Conservation (phyloP, 2,113 vertebrate genomes). For the Ammodytes marinus region DNA sequence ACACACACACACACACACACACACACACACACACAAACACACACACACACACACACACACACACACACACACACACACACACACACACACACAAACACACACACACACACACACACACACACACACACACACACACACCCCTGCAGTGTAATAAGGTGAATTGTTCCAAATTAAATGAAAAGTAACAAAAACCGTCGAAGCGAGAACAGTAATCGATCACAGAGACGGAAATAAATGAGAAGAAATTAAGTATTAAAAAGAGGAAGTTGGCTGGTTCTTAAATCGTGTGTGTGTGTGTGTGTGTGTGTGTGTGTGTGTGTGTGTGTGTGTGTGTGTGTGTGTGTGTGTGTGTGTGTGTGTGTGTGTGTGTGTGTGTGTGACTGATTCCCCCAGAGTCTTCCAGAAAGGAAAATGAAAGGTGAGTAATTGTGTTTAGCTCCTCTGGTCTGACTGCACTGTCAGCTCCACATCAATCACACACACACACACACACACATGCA, state of each 20-base stretch:
- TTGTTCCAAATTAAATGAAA: constrained; percentile 17
- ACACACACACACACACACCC: not conserved
- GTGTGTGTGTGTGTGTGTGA: constrained; percentile 21
- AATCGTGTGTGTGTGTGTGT: constrained; percentile 13
- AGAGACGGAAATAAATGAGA: constrained; percentile 20
- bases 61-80: not conserved
- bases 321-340: constrained; percentile 37
- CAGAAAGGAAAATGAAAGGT: constrained; percentile 24
- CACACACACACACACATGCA: constrained; percentile 2
- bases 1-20: too few relatives aligned
- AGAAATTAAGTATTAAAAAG: constrained; percentile 18
- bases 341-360: constrained; percentile 19
- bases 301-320: constrained; percentile 34
- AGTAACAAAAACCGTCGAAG: constrained; percentile 5
- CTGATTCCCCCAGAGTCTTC: not conserved
- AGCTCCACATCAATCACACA: constrained; percentile 50
- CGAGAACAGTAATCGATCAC: constrained; percentile 9
- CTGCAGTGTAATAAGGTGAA: not conserved
- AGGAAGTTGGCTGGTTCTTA: not conserved
- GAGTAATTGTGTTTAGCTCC: constrained; percentile 44
- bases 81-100: not conserved
- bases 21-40: too few relatives aligned
- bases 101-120: not conserved
- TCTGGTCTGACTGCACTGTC: constrained; percentile 34
- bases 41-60: too few relatives aligned